Evolutionary conservation across 2,797 vertebrate genomes (phyloP), one percentile per base, ranked within the genome.

Genomic region (Microctenopoma steveboyesi): DNA sequence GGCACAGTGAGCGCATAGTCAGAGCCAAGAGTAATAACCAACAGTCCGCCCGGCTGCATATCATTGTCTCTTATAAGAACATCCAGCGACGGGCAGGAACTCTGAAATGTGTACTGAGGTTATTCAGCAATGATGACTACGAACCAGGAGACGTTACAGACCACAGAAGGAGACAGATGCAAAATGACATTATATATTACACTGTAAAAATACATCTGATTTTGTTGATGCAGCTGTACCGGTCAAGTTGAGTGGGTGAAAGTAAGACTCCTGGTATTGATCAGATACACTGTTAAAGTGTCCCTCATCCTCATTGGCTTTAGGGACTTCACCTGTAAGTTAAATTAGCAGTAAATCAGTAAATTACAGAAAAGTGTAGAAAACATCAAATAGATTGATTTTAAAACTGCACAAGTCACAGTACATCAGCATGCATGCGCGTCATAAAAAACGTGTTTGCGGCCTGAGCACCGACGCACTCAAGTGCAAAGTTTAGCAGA

Each of bases 221-320:
- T 16, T 50, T 33, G 10, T 53, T 65, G 18, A 6, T 51, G 53
- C 5, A 57, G 42, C 40, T 57, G 22, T 95, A 99, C 98, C 97
- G 56, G 89, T 95, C 82, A 99, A 94, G 69, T 84, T 76, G 69
- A 96, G 89, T 0, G 96, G 94, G 13, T 97, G 96, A 90, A 99
- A 98, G 88, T 94, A 93, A 54, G 95, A 83, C 86, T 97, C 96
- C 53, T 92, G 94, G 91, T 97, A 97, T 74, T 96, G 95, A 69
- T 95, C 94, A 0, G 95, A 96, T 60, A 91, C 55, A 22, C 91
- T 90, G 87, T 40, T 95, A 86, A 94, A 94, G 42, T 92, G 89
- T 57, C 93, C 85, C 56, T 93, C 90, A 56, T 94, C 92, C 52
- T 93, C 85, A 13, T 64, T 69, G 75, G 48, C 69, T 76, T 93